A percentile compares a stretch with the other conserved stretches of the same genome.
Evolutionary conservation across 2,797 vertebrate genomes (phyloP).

Genomic region (Rhabdomys pumilio): DNA sequence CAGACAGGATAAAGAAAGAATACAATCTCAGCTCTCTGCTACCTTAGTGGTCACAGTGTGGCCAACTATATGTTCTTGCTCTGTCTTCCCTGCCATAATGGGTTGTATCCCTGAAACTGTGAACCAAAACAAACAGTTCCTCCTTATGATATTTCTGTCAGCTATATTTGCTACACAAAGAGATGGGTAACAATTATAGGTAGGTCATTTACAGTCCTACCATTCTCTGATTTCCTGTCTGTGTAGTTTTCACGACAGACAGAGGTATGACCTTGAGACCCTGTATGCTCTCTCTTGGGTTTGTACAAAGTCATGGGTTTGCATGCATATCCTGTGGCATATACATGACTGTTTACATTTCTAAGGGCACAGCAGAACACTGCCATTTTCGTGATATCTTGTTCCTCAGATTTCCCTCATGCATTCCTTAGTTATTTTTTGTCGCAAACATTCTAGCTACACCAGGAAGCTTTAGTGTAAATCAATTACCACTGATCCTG

Average conservation of each 20-base stretch:
- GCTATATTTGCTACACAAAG: not conserved
- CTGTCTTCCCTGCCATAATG: not conserved
- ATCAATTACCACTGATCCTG: not conserved
- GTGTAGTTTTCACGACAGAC: not conserved
- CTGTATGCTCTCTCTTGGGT: not conserved
- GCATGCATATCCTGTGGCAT: too few relatives aligned
- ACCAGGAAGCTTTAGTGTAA: not conserved
- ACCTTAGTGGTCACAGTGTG: not conserved
- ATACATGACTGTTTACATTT: not conserved
- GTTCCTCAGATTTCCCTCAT: not conserved
- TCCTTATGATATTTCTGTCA: not conserved
- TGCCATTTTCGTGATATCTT: not conserved
- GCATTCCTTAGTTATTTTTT: constrained; percentile 21
- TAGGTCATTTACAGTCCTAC: not conserved
- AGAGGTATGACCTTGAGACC: not conserved
- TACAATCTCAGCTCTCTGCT: not conserved
- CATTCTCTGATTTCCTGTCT: not conserved
- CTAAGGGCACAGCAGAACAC: not conserved
- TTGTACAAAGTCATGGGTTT: not conserved
- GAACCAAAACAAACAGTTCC: not conserved
- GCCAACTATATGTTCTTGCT: not conserved
- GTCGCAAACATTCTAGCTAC: not conserved
- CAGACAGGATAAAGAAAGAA: not conserved
- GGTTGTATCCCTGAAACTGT: not conserved
- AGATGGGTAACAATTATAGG: not conserved